phyloP scores from a whole-genome alignment of 2,113 vertebrate species.

The Panthera tigris region DNA sequence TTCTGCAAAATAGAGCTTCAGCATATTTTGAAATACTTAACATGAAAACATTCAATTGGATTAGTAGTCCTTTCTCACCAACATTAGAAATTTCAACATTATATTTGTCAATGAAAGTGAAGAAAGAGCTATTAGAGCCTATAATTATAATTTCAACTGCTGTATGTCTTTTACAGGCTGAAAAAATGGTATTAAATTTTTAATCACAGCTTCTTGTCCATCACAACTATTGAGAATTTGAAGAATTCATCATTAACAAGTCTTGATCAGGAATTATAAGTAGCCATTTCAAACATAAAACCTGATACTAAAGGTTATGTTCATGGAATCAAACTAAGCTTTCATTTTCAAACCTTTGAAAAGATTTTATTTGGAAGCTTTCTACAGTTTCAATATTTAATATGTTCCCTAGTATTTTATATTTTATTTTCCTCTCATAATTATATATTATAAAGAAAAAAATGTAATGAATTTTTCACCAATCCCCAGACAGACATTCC shows the following conservation, averaged over 20 bases:
- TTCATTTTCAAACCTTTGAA: not conserved
- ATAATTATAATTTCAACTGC: slow-evolving; percentile 3
- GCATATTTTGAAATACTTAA: not conserved
- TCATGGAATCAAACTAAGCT: slow-evolving; percentile 13
- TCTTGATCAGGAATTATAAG: not conserved
- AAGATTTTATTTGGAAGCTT: not conserved
- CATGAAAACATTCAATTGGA: not conserved
- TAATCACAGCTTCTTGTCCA: not conserved
- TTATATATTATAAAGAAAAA: not conserved
- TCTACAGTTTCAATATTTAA: slow-evolving; percentile 1
- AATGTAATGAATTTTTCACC: not conserved
- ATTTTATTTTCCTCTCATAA: slow-evolving; percentile 30
- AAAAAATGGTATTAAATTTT: not conserved
- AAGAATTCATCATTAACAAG: not conserved
- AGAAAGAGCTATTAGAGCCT: not conserved
- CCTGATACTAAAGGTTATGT: not conserved
- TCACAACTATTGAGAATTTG: not conserved
- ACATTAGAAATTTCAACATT: not conserved
- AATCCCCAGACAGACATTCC: not conserved
- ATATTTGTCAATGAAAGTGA: not conserved
- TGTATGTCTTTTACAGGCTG: not conserved
- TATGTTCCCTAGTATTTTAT: not conserved
- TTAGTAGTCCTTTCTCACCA: not conserved
- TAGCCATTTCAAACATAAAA: not conserved
- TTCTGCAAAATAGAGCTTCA: not conserved